Evolutionary conservation across 1,140 invertebrate genomes (phyloP).

Genomic region (Batillaria attramentaria): DNA sequence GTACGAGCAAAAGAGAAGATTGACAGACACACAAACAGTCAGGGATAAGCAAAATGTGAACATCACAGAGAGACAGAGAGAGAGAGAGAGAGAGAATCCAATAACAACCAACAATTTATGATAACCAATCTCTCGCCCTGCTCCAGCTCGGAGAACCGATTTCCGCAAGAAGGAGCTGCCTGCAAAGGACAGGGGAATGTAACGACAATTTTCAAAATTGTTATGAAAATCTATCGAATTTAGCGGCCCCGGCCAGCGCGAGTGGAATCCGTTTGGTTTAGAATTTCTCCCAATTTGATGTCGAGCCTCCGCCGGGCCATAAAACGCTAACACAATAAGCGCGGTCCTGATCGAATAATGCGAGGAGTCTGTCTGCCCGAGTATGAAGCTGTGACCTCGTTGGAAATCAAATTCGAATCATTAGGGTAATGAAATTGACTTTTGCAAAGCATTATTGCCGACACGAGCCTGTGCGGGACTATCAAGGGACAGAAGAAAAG

Average conservation of each 20-base stretch:
- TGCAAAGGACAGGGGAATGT: background rate
- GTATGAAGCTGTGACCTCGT: background rate
- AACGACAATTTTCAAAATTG: slow-evolving; percentile 26
- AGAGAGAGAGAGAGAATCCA: too few relatives aligned
- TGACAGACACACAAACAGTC: too few relatives aligned
- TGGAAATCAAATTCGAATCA: slow-evolving; percentile 26
- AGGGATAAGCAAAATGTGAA: too few relatives aligned
- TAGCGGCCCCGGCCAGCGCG: slow-evolving; percentile 6
- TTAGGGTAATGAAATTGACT: slow-evolving; percentile 30
- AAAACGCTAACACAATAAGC: slow-evolving; percentile 22
- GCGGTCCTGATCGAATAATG: slow-evolving; percentile 22
- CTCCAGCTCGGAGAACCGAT: background rate
- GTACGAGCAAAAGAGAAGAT: too few relatives aligned
- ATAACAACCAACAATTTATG: too few relatives aligned
- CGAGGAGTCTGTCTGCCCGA: background rate
- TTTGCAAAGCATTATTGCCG: slow-evolving; percentile 25
- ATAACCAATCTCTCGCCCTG: background rate
- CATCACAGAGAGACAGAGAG: too few relatives aligned
- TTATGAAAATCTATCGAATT: slow-evolving; percentile 30
- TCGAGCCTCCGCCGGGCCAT: background rate
- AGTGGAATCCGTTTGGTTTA: slow-evolving; percentile 22
- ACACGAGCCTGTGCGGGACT: background rate
- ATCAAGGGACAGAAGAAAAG: slow-evolving; percentile 9
- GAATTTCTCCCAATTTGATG: slow-evolving; percentile 21
- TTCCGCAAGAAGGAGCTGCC: background rate